Base-by-base conservation (phyloP, 2,113 vertebrate species). In the Euleptes europaea region DNA sequence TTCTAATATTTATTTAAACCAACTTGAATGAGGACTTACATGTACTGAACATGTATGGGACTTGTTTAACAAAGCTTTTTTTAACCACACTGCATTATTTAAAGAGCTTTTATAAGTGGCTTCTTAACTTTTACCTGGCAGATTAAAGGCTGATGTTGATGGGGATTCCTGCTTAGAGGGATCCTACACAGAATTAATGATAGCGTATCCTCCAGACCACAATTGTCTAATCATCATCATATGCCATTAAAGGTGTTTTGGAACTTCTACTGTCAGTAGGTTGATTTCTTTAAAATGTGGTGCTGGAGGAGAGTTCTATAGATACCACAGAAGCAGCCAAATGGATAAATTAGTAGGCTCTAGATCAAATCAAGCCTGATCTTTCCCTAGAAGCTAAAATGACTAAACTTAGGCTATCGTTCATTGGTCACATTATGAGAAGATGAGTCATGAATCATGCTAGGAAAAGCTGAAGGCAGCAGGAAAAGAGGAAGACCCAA, bases 171-270 rank as follows among this genome's bases (percentile, higher is more conserved):
- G 21, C 77, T 1, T 66, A 17, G 42, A 19, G n/a, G 63, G 10
- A 67, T 15, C 47, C 42, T 66, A 67, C 21, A n/a, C 60, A 80
- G 33, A 3, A 84, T 65, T 88, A 84, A 87, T 12, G 51, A 14
- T 60, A 66, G 83, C 0, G 1, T 42, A 80, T 80, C 57, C 82
- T 83, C 71, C 3, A 33, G 63, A 49, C 49, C 51, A 84, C n/a
- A 40, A 77, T 14, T 2, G 0, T 54, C 66, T 91, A 88, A 92
- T 89, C 74, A 83, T 47, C 5, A 84, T 87, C 90, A 90, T 74
- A 82, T 75, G 65, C 66, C 73, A n/a, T 85, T 89, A 86, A 94
- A 82, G 90, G 78, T 92, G 78, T 88, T 80, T 94, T 86, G 76
- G 88, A 85, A 72, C 82, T 84, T 82, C 89, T 60, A n/a, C n/a